Evolutionary conservation across 2,113 vertebrate species (phyloP).

Genomic region (Hypanus sabinus): DNA sequence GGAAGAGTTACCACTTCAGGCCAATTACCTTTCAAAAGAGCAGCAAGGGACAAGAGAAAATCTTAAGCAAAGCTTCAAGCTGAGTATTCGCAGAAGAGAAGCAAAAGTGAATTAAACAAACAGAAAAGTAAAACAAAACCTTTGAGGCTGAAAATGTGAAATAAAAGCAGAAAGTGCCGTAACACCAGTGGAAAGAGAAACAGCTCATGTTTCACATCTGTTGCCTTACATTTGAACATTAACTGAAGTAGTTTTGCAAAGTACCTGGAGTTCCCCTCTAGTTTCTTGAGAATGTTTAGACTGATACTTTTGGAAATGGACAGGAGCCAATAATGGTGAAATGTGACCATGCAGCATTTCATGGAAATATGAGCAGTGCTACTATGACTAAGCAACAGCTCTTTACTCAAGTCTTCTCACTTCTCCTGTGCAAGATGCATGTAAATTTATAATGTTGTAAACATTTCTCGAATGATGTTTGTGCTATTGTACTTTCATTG

Average conservation of each 20-base stretch:
- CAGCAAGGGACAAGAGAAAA: too few relatives aligned
- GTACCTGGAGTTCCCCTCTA: neutral
- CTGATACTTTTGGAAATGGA: neutral
- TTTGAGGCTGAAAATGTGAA: too few relatives aligned
- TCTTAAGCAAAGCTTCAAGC: too few relatives aligned
- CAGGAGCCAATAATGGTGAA: conserved; percentile 5
- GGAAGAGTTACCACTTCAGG: too few relatives aligned
- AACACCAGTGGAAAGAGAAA: too few relatives aligned
- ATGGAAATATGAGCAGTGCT: neutral
- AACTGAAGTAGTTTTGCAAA: neutral
- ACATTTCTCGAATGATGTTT: neutral
- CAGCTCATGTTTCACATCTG: too few relatives aligned
- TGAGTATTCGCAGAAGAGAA: too few relatives aligned
- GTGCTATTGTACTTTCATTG: too few relatives aligned
- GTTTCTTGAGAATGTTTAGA: neutral
- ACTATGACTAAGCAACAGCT: neutral
- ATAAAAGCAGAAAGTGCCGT: too few relatives aligned
- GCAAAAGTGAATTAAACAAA: too few relatives aligned
- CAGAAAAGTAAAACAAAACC: too few relatives aligned
- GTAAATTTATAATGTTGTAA: neutral
- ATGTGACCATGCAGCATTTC: neutral
- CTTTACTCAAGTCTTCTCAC: neutral
- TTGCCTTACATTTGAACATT: neutral
- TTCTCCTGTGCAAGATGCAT: neutral
- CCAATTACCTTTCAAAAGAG: too few relatives aligned